Base-by-base conservation (phyloP, 2,113 vertebrate species). In the Dipodomys merriami region DNA sequence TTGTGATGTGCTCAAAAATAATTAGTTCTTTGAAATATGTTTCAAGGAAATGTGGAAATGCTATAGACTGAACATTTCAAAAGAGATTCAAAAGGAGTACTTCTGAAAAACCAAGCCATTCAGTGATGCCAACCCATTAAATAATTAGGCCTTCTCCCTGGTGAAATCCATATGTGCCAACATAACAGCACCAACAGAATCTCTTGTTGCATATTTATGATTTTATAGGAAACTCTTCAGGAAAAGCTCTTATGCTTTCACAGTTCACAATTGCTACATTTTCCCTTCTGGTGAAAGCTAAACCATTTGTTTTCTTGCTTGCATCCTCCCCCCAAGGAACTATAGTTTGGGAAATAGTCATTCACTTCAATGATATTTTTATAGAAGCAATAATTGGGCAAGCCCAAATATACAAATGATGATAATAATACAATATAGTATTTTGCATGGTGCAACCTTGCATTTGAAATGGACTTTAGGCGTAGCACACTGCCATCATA, bases 11-110 rank as follows among this genome's bases (percentile, higher is more conserved):
- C 25, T 49, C 33, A 39, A 72, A 92, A 94, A 76, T 88, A 90
- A 90, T 90, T 90, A 44, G 90, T 89, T 94, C 44, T 80, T 92
- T 92, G 85, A 94, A 94, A 49, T 18, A 91, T 3, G 19, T 94
- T 92, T 83, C 30, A 74, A 68, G 62, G 35, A 35, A 96, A 83
- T 68, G 90, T 88, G 92, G 64, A 73, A 91, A 78, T 13, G 12
- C 27, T 67, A 15, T 13, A 39, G 64, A 18, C 49, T 85, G 64
- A 76, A 83, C 27, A 86, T 62, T 49, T 49, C 53, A 33, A 91
- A 94, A 53, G 65, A 15, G n/a, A 53, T 30, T 83, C 91, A 76
- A 80, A 95, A 35, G 20, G 83, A 74, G 57, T 71, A 77, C 35
- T 83, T 76, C 69, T 77, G 80, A 72, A 83, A 80, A 96, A 86